These are phyloP conservation scores for Conus betulinus DNA, from an alignment of 1,140 invertebrate species.

Conservation along the genomic window DNA sequence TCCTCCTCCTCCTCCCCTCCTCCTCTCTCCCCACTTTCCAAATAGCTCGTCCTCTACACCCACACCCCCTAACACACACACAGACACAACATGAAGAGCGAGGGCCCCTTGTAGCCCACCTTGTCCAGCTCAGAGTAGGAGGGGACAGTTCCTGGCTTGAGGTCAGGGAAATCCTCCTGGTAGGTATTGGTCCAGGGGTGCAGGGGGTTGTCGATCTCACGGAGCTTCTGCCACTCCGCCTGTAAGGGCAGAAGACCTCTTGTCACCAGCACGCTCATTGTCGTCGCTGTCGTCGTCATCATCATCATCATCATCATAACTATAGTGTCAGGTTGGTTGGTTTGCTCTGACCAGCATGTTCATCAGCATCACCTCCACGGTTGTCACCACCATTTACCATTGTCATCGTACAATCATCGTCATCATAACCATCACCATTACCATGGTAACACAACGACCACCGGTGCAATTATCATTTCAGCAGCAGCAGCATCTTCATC, in stretches of 20 bases:
- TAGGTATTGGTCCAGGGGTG: constrained; percentile 71
- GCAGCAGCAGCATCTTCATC: too few species aligned
- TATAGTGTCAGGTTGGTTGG: too few species aligned
- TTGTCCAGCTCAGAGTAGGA: constrained; percentile 51
- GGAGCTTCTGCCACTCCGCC: constrained; percentile 70
- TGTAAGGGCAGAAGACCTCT: background rate
- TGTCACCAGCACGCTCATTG: constrained; percentile 12
- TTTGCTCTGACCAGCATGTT: background rate
- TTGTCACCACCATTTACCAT: constrained; percentile 35
- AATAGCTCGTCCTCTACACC: too few species aligned
- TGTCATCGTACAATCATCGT: background rate
- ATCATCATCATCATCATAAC: too few species aligned
- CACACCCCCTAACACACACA: background rate
- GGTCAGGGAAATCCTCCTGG: constrained; percentile 56
- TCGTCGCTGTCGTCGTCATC: background rate
- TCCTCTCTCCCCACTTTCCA: background rate
- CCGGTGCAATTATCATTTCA: too few species aligned
- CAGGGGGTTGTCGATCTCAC: constrained; percentile 75
- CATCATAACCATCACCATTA: background rate
- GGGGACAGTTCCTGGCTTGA: constrained; percentile 54
- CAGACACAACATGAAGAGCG: background rate
- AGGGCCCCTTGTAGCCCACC: constrained; percentile 8
- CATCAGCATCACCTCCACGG: constrained; percentile 30
- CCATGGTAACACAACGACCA: too few species aligned
- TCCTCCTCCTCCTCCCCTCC: background rate